Percentiles rank a stretch among this genome's conserved stretches.
Conservation (phyloP, 2,888 invertebrate species). For the Hirtodrosophila cameraria region DNA sequence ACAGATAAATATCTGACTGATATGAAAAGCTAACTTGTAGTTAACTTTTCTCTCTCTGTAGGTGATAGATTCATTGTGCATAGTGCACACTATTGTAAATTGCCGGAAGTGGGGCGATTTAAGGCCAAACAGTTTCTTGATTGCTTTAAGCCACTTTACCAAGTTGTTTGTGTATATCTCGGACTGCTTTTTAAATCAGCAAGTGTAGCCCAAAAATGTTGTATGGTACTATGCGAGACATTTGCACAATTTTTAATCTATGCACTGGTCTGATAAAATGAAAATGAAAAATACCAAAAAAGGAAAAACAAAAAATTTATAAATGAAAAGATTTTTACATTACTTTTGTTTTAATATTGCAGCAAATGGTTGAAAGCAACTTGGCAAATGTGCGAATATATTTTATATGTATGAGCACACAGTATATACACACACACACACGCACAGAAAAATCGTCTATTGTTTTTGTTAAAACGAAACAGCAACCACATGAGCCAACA, state of each 20-base stretch:
- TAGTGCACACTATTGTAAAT: conserved; percentile 8
- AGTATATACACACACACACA: conserved; percentile 13
- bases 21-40: no score
- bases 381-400: conserved; percentile 67
- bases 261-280: conserved; percentile 10
- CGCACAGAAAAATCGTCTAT: conserved; percentile 44
- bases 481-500: conserved; percentile 51
- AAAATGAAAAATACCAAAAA: conserved; percentile 21
- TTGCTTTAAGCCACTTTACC: conserved; percentile 29
- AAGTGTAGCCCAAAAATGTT: conserved; percentile 18
- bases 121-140: conserved; percentile 16
- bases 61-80: not conserved
- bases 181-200: conserved; percentile 4
- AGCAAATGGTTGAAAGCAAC: conserved; percentile 61
- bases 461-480: conserved; percentile 49
- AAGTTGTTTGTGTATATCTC: not conserved
- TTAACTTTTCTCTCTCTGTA: not conserved
- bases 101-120: conserved; percentile 4
- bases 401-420: conserved; percentile 52
- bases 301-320: not conserved
- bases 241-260: conserved; percentile 52
- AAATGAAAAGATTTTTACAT: conserved; percentile 52
- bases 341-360: conserved; percentile 69
- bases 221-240: conserved; percentile 5
- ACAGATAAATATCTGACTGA: no score